Evolutionary conservation across 2,888 invertebrate species (phyloP).

Genomic region (Sturmia bella): DNA sequence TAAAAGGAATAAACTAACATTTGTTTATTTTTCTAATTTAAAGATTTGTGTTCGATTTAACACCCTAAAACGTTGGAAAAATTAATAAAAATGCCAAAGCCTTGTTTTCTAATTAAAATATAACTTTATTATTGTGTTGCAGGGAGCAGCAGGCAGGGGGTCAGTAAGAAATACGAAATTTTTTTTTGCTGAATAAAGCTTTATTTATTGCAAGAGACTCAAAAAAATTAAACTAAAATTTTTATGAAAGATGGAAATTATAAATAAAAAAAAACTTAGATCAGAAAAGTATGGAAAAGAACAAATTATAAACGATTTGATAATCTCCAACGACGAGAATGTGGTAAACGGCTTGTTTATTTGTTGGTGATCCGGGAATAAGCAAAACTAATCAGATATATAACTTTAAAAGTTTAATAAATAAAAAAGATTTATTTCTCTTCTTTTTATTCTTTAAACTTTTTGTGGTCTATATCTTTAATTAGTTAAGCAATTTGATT

Average conservation of each 20-base stretch:
- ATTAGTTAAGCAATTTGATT: conserved; percentile 8
- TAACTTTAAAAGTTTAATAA: not conserved
- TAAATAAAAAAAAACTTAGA: conserved; percentile 57
- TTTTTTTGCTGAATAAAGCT: conserved; percentile 58
- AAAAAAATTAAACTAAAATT: conserved; percentile 43
- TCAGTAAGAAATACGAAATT: conserved; percentile 57
- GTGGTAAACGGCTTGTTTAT: conserved; percentile 31
- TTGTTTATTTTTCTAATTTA: conserved; percentile 1
- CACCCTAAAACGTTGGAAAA: not conserved
- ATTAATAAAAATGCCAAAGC: conserved; percentile 71
- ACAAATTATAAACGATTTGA: conserved; percentile 19
- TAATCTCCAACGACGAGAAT: conserved; percentile 49
- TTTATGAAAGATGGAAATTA: conserved; percentile 42
- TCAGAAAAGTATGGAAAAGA: conserved; percentile 25
- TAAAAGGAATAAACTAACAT: conserved; percentile 33
- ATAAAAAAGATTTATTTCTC: conserved; percentile 7
- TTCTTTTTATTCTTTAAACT: conserved; percentile 9
- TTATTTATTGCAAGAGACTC: conserved; percentile 61
- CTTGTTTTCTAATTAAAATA: conserved; percentile 64
- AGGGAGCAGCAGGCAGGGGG: conserved; percentile 12
- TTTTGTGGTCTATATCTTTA: conserved; percentile 6
- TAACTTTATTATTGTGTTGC: conserved; percentile 50
- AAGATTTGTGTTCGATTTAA: not conserved
- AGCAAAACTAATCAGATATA: conserved; percentile 37
- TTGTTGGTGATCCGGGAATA: conserved; percentile 16